These are phyloP conservation scores for Beroe ovata DNA, from an alignment of 37 sponge, comb jelly and placozoan species.

Conservation along the genomic window DNA sequence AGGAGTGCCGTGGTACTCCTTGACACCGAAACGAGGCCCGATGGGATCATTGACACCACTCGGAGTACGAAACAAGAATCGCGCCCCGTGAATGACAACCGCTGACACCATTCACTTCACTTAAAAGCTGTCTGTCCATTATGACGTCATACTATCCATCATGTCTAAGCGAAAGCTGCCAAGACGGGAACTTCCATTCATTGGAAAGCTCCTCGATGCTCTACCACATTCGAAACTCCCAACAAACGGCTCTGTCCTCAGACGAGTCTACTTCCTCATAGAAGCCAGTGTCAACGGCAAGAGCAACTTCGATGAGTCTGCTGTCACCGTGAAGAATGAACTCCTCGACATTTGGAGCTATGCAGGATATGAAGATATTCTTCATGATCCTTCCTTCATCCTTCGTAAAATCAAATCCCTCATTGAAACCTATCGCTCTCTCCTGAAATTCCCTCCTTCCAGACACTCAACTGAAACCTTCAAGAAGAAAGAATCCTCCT, in stretches of 20 bases:
- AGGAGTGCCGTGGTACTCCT: too few relatives aligned
- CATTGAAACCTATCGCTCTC: too few relatives aligned
- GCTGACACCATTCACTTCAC: too few relatives aligned
- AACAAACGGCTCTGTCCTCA: slow-evolving; percentile 2
- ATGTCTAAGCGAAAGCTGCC: slow-evolving; percentile 8
- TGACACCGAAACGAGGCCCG: too few relatives aligned
- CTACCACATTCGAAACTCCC: slow-evolving; percentile 1
- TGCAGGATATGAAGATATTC: slow-evolving; percentile 20
- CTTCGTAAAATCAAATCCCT: not conserved
- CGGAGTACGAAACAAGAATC: too few relatives aligned
- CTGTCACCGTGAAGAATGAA: not conserved
- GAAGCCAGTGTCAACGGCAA: not conserved
- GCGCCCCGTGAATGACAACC: too few relatives aligned
- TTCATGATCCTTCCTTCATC: not conserved
- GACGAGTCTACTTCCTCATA: not conserved
- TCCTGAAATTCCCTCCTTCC: not conserved
- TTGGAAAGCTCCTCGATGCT: not conserved
- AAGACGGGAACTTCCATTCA: not conserved
- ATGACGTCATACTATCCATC: too few relatives aligned
- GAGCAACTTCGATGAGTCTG: not conserved
- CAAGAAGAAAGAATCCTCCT: not conserved
- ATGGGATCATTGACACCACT: too few relatives aligned
- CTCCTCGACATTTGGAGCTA: slow-evolving; percentile 6
- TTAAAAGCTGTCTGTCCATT: too few relatives aligned
- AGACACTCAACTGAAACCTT: not conserved